Evolutionary conservation across 2,113 vertebrate genomes (phyloP), one percentile per base, ranked within the genome.

Genomic region (Andinoacara biseriatus): DNA sequence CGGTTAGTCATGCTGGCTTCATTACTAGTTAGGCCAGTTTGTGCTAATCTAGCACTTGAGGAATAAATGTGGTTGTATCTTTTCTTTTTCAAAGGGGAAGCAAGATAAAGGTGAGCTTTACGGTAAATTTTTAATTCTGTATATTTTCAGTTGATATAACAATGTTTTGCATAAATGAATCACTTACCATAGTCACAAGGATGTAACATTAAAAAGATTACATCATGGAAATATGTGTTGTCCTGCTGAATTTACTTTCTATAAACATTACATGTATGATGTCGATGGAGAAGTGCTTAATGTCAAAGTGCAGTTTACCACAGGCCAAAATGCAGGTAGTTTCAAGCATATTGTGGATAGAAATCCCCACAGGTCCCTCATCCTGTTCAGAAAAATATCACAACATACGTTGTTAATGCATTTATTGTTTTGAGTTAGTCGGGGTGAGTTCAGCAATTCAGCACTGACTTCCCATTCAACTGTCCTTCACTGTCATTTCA

Each of bases 401-500:
- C 78, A 59, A 20, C 1, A 1, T 65, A 49, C 33, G 56, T 13
- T 7, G 33, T 3, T 81, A 83, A 81, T 33, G 11, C 49, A 80
- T 67, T 43, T 62, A 33, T 52, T 85, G 61, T 80, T 80, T 85
- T 82, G 61, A n/a, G 31, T 86, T 78, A 49, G 49, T 82, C 33
- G 43, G 63, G 85, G 58, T 78, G 33, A 86, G 63, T 72, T 79
- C 26, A 62, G 13, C 65, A 78, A 72, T 86, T 90, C 74, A 46
- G 72, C 82, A 75, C 46, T 87, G 65, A 90, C 78, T 91, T 92
- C 80, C 88, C 35, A 85, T 94, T 94, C 77, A 92, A 63, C 74
- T 84, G 86, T 90, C 81, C 56, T 69, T 87, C 80, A 78, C 76
- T 26, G 83, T 90, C 87, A 86, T 81, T 80, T 86, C 87, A 76